Evolutionary conservation across 2,888 invertebrate genomes (phyloP), one percentile per base, ranked within the genome.

Genomic region (Aspidiotus rigidus): DNA sequence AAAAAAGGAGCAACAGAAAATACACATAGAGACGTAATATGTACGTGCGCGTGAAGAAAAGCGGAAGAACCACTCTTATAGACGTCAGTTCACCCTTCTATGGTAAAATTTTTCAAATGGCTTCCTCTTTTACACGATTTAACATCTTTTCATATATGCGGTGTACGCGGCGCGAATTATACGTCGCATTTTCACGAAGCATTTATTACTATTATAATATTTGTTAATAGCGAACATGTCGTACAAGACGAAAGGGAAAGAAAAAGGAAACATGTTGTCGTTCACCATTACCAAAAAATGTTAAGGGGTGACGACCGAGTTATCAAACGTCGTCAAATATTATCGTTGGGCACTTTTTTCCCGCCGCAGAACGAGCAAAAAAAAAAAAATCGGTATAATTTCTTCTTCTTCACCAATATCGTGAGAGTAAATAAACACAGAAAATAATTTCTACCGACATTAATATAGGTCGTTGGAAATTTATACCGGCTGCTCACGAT

Each of bases 121-220:
- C 49, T 49, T 49, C 49, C 49, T 49, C 49, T 49, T n/a, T 49
- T 49, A 49, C 49, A 49, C n/a, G 49, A n/a, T 49, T 49, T 13
- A 49, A 49, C 49, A 11, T 11, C 10, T 49, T 49, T 49, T 49
- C 28, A 28, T 49, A 49, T 49, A 49, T 49, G 10, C 49, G 11
- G 49, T 11, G 49, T 44, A 44, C 49, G 49, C 49, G 28, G 28
- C 28, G 28, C 28, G 28, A 28, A 28, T 28, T 28, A 28, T 28
- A 28, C 28, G 49, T 49, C n/a, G 10, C 6, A 49, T 49, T 49
- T 49, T 6, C 28, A 28, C 28, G 28, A 28, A 49, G 49, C 49
- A 49, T 49, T 49, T 49, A 49, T 49, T 49, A 11, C 49, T 49
- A 49, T 49, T 13, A n/a, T n/a, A n/a, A n/a, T 49, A 49, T 49